Conservation (phyloP, 1,140 invertebrate species). For the Chymomyza costata region DNA sequence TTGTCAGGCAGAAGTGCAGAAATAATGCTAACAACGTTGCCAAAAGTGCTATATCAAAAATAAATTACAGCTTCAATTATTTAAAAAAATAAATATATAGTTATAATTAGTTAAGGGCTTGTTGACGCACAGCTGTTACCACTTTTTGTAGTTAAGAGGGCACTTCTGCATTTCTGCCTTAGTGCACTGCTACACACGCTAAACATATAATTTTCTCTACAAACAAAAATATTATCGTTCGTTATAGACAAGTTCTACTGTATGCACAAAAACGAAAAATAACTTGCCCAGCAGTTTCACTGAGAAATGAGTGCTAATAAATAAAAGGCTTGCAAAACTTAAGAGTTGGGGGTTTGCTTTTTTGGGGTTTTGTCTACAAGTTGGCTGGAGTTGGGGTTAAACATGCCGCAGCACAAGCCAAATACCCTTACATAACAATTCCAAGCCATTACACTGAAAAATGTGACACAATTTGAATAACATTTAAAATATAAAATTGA, state of each 20-base stretch:
- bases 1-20: no score
- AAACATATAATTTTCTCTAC: no score
- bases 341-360: constrained; percentile 4
- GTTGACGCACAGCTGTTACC: no score
- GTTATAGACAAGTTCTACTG: constrained; percentile 32
- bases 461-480: constrained; percentile 72
- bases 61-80: no score
- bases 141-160: no score
- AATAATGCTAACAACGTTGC: constrained; percentile 2
- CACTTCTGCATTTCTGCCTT: no score
- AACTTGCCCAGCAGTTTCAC: no score
- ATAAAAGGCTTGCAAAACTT: not conserved
- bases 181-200: no score
- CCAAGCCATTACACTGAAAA: constrained; percentile 70
- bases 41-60: no score
- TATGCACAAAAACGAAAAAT: constrained; percentile 16
- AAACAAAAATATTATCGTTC: no score
- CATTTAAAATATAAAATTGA: constrained; percentile 72
- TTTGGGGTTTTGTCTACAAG: constrained; percentile 14
- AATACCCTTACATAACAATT: constrained; percentile 40
- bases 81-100: no score
- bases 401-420: not conserved
- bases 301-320: not conserved
- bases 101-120: no score
- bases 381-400: not conserved